These are phyloP conservation scores for Synanthedon tipuliformis DNA, from an alignment of 2,888 invertebrate genomes.

Conservation along the genomic window DNA sequence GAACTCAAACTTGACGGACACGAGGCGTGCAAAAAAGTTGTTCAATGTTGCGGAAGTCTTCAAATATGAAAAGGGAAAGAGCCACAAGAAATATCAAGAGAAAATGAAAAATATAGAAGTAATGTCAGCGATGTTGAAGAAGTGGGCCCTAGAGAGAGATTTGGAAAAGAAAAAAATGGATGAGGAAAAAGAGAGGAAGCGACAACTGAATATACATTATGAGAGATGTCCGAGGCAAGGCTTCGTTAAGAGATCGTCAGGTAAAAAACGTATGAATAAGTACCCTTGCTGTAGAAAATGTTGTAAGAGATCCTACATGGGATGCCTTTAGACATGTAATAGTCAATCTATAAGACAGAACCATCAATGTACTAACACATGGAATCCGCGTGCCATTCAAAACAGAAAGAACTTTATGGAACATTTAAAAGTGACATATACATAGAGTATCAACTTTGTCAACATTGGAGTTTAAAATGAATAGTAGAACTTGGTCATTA, in stretches of 20 bases:
- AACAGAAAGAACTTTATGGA: too few relatives aligned
- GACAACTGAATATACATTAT: not conserved
- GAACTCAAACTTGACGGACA: not conserved
- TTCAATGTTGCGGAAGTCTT: not conserved
- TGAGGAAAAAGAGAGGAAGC: slow-evolving; percentile 5
- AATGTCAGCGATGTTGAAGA: slow-evolving; percentile 17
- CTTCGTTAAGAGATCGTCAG: slow-evolving; percentile 3
- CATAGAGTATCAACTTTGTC: too few relatives aligned
- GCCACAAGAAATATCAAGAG: slow-evolving; percentile 1
- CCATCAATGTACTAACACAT: too few relatives aligned
- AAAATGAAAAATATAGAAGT: not conserved
- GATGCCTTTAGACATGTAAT: slow-evolving; percentile 21
- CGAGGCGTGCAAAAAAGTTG: not conserved
- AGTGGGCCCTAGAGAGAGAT: slow-evolving; percentile 23
- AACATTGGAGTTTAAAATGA: too few relatives aligned
- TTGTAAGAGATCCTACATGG: slow-evolving; percentile 40
- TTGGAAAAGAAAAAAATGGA: slow-evolving; percentile 18
- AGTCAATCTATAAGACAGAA: too few relatives aligned
- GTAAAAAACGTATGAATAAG: slow-evolving; percentile 1
- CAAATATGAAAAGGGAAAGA: not conserved
- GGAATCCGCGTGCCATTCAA: too few relatives aligned
- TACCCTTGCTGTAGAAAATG: slow-evolving; percentile 46
- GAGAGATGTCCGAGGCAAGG: slow-evolving; percentile 15
- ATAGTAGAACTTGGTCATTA: too few relatives aligned
- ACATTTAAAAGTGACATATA: too few relatives aligned